phyloP scores from a whole-genome alignment of 2,113 vertebrate species.

The Melanerpes aurifrons region DNA sequence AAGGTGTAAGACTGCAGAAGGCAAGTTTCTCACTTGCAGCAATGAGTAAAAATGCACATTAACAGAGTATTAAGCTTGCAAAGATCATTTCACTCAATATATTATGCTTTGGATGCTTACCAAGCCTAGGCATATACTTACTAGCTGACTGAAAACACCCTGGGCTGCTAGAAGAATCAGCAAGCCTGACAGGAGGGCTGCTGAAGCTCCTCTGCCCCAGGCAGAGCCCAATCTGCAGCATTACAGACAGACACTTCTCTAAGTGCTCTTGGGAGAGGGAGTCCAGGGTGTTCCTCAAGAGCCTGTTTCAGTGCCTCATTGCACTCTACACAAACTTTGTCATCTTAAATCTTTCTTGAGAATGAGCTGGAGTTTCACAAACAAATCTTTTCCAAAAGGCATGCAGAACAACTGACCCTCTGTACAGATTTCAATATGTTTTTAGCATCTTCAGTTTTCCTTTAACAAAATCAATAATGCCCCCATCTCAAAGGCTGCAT shows the following conservation, averaged over 20 bases:
- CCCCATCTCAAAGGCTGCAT: neutral
- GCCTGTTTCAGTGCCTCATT: neutral
- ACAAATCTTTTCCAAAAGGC: neutral
- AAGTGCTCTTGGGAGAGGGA: neutral
- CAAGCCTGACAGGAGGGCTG: neutral
- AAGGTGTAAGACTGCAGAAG: neutral
- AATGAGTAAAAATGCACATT: neutral
- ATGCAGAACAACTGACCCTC: neutral
- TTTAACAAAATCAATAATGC: neutral
- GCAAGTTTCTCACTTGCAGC: neutral
- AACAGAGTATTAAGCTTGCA: neutral
- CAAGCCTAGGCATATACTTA: neutral
- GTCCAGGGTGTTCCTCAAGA: neutral
- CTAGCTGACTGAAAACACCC: accelerated
- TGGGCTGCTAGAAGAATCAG: neutral
- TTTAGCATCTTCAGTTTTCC: neutral
- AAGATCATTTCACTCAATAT: neutral
- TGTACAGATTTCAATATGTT: neutral
- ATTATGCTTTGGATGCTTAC: neutral
- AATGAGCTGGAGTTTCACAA: neutral
- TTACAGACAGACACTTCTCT: neutral
- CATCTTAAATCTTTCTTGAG: neutral
- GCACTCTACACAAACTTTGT: neutral
- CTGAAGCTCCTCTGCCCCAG: neutral
- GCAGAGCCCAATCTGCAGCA: neutral